Conservation (phyloP, 2,113 vertebrate species). For the Gnathonemus echidnorhynchus region DNA sequence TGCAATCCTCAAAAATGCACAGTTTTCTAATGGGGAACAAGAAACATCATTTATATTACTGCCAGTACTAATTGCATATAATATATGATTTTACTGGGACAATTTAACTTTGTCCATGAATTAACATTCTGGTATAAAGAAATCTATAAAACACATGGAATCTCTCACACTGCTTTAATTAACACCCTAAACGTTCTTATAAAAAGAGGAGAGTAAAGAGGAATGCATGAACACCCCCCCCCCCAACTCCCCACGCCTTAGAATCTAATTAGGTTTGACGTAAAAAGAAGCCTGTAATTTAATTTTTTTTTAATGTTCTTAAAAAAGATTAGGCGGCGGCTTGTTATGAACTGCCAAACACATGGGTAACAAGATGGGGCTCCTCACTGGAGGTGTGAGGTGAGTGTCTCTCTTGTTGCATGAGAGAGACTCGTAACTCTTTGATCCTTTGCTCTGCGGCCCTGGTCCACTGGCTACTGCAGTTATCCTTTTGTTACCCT, state of each 20-base stretch:
- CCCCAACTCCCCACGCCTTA: constrained; percentile 13
- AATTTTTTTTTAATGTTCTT: constrained; percentile 32
- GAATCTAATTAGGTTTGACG: constrained; percentile 38
- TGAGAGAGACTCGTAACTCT: constrained; percentile 5
- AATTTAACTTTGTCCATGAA: constrained; percentile 37
- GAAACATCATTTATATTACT: constrained; percentile 33
- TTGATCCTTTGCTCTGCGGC: neutral
- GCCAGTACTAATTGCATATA: constrained; percentile 32
- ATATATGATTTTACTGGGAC: constrained; percentile 40
- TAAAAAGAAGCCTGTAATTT: constrained; percentile 37
- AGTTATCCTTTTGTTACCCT: neutral
- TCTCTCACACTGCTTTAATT: constrained; percentile 47
- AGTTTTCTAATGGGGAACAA: constrained; percentile 17
- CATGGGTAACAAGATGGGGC: constrained; percentile 14
- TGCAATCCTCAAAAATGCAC: constrained; percentile 19
- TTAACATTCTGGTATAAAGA: constrained; percentile 47
- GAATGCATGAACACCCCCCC: constrained; percentile 29
- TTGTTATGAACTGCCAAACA: constrained; percentile 11
- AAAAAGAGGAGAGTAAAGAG: constrained; percentile 33
- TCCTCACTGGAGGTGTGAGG: constrained; percentile 37
- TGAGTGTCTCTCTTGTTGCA: constrained; percentile 28
- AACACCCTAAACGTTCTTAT: constrained; percentile 35
- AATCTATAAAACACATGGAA: constrained; percentile 48
- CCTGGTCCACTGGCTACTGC: neutral
- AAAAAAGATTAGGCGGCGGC: constrained; percentile 24